Conservation (phyloP, 1,140 invertebrate genomes). For the Drosophila erecta region DNA sequence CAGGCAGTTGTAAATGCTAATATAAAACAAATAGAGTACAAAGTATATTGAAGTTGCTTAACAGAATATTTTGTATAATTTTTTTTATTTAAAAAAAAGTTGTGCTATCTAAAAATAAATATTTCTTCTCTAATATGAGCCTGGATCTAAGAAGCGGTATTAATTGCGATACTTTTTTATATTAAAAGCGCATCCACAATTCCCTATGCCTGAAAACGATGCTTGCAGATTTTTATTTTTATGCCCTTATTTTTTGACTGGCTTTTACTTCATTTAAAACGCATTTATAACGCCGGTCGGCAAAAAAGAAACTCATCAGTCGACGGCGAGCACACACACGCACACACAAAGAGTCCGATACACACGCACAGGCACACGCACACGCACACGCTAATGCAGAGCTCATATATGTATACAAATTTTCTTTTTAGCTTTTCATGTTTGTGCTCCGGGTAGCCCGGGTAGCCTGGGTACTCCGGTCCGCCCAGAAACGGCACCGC, state of each 20-base stretch:
- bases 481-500: conserved; percentile 7
- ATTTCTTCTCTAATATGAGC: too few species aligned
- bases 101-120: too few species aligned
- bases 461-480: not conserved
- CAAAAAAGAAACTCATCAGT: conserved; percentile 78
- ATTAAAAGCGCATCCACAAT: conserved; percentile 13
- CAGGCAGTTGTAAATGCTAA: too few species aligned
- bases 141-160: too few species aligned
- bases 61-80: too few species aligned
- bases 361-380: conserved; percentile 44
- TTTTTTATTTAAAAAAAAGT: too few species aligned
- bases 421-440: conserved; percentile 82
- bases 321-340: conserved; percentile 26
- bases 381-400: conserved; percentile 51
- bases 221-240: conserved; percentile 18
- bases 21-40: too few species aligned
- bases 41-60: too few species aligned
- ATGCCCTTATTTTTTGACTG: conserved; percentile 55
- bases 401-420: conserved; percentile 77
- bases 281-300: conserved; percentile 74
- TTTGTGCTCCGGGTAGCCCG: conserved; percentile 57
- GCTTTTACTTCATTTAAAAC: conserved; percentile 83
- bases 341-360: conserved; percentile 27
- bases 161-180: too few species aligned
- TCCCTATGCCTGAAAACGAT: not conserved